Conservation (phyloP, 2,113 vertebrate genomes). For the Ameiurus melas region DNA sequence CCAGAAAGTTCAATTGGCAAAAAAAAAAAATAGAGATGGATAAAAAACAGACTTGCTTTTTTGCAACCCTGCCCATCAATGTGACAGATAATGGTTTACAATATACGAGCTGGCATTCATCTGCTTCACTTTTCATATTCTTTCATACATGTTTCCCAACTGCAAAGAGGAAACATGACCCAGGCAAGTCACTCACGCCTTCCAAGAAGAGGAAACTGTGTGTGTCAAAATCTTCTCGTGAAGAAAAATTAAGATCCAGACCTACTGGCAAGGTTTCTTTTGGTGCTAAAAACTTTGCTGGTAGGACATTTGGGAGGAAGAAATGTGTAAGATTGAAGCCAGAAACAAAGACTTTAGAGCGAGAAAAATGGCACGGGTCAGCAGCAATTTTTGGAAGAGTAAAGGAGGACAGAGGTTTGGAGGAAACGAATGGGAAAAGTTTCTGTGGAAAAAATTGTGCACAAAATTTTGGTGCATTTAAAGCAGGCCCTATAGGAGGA, state of each 20-base stretch:
- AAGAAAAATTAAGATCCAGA: no score
- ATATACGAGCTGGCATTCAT: no score
- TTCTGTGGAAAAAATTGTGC: constrained; percentile 10
- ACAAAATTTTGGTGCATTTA: constrained; percentile 47
- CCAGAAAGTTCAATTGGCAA: neutral
- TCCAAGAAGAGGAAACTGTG: no score
- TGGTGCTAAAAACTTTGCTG: no score
- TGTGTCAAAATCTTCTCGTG: no score
- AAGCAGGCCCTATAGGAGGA: constrained; percentile 50
- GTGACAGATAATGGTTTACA: no score
- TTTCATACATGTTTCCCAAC: constrained; percentile 73
- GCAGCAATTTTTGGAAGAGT: constrained; percentile 38
- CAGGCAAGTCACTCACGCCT: no score
- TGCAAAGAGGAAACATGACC: constrained; percentile 61
- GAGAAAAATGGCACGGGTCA: constrained; percentile 55
- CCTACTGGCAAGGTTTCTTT: no score
- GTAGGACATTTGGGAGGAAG: no score
- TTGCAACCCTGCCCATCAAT: no score
- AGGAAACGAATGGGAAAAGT: constrained; percentile 17
- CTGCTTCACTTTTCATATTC: neutral
- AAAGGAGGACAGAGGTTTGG: constrained; percentile 49
- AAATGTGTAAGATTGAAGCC: neutral
- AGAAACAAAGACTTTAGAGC: constrained; percentile 58
- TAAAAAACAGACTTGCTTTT: neutral
- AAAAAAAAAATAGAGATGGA: neutral